These are phyloP conservation scores for Chlamydotis undulata DNA, from an alignment of 2,113 vertebrate genomes.

Conservation along the genomic window DNA sequence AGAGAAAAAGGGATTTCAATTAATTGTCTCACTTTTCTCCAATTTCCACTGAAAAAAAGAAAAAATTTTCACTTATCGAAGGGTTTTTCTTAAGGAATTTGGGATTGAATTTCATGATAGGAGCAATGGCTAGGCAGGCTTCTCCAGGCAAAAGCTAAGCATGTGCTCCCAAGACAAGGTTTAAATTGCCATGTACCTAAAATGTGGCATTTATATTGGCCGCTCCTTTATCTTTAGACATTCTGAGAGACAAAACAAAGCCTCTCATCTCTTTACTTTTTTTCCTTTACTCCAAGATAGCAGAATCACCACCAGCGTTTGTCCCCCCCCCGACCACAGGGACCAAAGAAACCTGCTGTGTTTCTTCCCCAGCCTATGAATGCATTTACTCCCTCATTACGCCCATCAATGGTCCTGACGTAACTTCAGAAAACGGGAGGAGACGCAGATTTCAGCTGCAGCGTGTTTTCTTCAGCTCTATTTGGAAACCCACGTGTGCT, in stretches of 20 bases:
- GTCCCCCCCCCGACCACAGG: background rate
- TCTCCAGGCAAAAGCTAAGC: background rate
- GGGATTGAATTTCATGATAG: background rate
- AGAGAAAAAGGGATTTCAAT: background rate
- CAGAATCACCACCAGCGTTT: background rate
- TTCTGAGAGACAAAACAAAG: background rate
- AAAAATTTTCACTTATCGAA: background rate
- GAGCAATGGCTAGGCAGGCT: background rate
- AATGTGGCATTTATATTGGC: background rate
- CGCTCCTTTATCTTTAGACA: background rate
- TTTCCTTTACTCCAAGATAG: background rate
- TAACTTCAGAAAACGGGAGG: background rate
- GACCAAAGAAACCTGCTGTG: background rate
- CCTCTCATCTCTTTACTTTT: background rate
- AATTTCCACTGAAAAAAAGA: background rate
- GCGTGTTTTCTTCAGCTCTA: background rate
- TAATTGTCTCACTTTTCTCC: background rate
- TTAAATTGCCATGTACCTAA: background rate
- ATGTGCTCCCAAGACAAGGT: fast-evolving
- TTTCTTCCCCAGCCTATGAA: background rate
- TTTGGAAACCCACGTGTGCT: background rate
- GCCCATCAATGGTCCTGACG: background rate
- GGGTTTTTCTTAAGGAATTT: background rate
- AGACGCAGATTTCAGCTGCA: background rate
- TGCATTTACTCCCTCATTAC: background rate